Evolutionary conservation across 1,140 invertebrate genomes (phyloP).

Genomic region (Bursaphelenchus mucronatus): DNA sequence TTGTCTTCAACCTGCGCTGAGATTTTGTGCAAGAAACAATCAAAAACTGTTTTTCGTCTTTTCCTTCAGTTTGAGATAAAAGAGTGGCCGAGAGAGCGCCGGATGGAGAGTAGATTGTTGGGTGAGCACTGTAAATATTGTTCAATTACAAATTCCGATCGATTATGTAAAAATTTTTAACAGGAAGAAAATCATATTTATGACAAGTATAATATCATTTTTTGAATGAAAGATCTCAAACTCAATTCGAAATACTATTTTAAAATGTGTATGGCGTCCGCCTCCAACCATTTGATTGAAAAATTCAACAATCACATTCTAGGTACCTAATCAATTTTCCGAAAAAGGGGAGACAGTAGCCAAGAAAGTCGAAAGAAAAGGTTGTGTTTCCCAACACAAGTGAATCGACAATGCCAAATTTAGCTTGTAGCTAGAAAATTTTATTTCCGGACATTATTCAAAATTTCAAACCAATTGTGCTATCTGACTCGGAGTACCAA

Average conservation of each 20-base stretch:
- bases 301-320: too few species aligned
- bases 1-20: conserved; percentile 28
- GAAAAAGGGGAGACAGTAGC: too few species aligned
- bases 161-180: conserved; percentile 1
- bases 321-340: too few species aligned
- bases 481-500: not conserved
- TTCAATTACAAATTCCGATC: not conserved
- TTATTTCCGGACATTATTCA: not conserved
- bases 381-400: too few species aligned
- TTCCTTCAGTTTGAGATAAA: conserved; percentile 48
- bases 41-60: conserved; percentile 53
- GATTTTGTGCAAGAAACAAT: conserved; percentile 28
- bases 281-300: too few species aligned
- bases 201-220: too few species aligned
- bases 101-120: conserved; percentile 25
- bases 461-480: conserved; percentile 8
- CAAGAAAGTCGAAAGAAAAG: too few species aligned
- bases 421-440: too few species aligned
- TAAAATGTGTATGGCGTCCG: too few species aligned
- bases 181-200: not conserved
- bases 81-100: conserved; percentile 38
- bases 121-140: conserved; percentile 36
- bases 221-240: too few species aligned
- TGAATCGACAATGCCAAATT: too few species aligned
- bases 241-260: too few species aligned